A percentile compares a stretch with the other conserved stretches of the same genome.
phyloP scores from a whole-genome alignment of 2,888 invertebrate species.

The Phengaris alcon region DNA sequence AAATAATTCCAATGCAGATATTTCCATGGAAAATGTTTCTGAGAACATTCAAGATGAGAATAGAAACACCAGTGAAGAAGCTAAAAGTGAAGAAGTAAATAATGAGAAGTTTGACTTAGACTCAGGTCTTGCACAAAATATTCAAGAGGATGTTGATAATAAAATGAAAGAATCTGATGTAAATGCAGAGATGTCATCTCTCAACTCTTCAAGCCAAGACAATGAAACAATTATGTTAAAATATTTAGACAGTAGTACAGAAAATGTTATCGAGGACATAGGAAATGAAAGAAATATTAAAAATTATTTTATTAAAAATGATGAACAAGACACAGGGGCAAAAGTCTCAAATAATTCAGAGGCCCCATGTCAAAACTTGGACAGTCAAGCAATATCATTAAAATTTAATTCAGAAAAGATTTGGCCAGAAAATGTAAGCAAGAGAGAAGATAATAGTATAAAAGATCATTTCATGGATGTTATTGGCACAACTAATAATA shows the following conservation, averaged over 20 bases:
- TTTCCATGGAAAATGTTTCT: background rate
- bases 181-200: background rate
- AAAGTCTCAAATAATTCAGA: background rate
- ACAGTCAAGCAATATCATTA: conserved; percentile 12
- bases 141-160: background rate
- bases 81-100: background rate
- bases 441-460: conserved; percentile 22
- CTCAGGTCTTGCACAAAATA: background rate
- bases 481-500: conserved; percentile 32
- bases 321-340: background rate
- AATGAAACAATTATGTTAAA: conserved; percentile 2
- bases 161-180: conserved; percentile 16
- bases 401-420: background rate
- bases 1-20: background rate
- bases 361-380: background rate
- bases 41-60: background rate
- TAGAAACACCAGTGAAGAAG: background rate
- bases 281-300: background rate
- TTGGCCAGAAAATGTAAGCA: conserved; percentile 1
- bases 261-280: conserved; percentile 27
- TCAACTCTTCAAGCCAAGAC: conserved; percentile 26
- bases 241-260: conserved; percentile 16
- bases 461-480: conserved; percentile 31
- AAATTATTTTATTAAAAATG: background rate
- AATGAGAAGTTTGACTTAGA: background rate